These are phyloP conservation scores for Epizoanthus illoricatus DNA, from an alignment of 92 coral and sea anemone genomes.

Conservation along the genomic window DNA sequence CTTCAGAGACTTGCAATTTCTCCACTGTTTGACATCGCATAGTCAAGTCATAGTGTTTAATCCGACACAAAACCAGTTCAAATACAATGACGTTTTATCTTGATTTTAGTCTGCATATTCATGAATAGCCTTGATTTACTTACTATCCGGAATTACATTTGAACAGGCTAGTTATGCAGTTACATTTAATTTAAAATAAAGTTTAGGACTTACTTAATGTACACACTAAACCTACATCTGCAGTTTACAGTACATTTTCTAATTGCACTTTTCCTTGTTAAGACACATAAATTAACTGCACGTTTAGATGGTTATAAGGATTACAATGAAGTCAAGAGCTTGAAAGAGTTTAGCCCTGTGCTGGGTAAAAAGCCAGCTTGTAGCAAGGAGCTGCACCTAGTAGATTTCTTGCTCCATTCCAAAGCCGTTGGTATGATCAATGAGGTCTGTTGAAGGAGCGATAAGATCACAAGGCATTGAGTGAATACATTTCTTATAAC, in stretches of 20 bases:
- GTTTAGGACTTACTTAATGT: conserved; percentile 3
- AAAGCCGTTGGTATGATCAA: conserved; percentile 36
- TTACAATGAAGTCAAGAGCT: conserved; percentile 32
- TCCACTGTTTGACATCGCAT: neutral
- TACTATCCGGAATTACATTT: neutral
- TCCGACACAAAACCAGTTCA: neutral
- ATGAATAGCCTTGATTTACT: neutral
- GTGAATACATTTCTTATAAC: conserved; percentile 13
- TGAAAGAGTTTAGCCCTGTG: conserved; percentile 31
- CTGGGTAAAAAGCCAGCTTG: conserved; percentile 30
- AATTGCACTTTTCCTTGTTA: conserved; percentile 1
- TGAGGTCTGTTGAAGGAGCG: conserved; percentile 44
- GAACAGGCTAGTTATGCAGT: neutral
- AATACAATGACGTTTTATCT: neutral
- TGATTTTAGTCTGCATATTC: neutral
- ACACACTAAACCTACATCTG: neutral
- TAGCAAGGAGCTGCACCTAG: conserved; percentile 45
- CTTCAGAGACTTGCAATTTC: conserved; percentile 25
- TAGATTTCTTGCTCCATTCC: conserved; percentile 45
- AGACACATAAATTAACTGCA: conserved; percentile 22
- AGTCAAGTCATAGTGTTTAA: neutral
- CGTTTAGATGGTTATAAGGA: conserved; percentile 14
- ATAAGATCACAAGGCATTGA: conserved; percentile 37
- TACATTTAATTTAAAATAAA: neutral
- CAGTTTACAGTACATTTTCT: conserved; percentile 11